Evolutionary conservation across 2,888 invertebrate species (phyloP).

Genomic region (Drosophila tripunctata): DNA sequence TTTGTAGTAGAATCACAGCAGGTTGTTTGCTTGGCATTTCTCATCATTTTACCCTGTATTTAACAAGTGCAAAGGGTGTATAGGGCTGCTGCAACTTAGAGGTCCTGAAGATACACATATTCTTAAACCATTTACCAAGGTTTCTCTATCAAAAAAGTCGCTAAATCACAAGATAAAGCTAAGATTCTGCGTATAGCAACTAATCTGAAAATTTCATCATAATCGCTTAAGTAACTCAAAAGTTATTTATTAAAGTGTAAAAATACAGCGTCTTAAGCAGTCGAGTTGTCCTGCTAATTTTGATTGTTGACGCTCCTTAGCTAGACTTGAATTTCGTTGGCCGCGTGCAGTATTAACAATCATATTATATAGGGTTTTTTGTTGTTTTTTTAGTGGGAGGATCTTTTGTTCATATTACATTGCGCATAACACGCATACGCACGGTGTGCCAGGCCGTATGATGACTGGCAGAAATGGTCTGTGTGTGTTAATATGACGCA

Average conservation of each 20-base stretch:
- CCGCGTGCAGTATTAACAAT: constrained; percentile 16
- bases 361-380: constrained; percentile 5
- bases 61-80: not conserved
- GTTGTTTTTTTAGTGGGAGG: constrained; percentile 27
- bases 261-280: not conserved
- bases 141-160: too few species aligned
- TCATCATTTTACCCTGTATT: constrained; percentile 12
- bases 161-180: too few species aligned
- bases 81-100: too few species aligned
- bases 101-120: too few species aligned
- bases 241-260: too few species aligned
- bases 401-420: constrained; percentile 16
- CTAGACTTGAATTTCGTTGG: constrained; percentile 28
- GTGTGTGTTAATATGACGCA: constrained; percentile 29
- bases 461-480: constrained; percentile 45
- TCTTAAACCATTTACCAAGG: too few species aligned
- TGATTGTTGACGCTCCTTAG: constrained; percentile 30
- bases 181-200: too few species aligned
- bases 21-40: constrained; percentile 36
- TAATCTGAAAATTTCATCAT: too few species aligned
- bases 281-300: constrained; percentile 1
- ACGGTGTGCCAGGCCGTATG: constrained; percentile 20
- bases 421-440: constrained; percentile 51
- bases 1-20: constrained; percentile 36
- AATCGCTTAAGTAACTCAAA: too few species aligned